Evolutionary conservation across 1,140 invertebrate species (phyloP).

Genomic region (Papilio xuthus): DNA sequence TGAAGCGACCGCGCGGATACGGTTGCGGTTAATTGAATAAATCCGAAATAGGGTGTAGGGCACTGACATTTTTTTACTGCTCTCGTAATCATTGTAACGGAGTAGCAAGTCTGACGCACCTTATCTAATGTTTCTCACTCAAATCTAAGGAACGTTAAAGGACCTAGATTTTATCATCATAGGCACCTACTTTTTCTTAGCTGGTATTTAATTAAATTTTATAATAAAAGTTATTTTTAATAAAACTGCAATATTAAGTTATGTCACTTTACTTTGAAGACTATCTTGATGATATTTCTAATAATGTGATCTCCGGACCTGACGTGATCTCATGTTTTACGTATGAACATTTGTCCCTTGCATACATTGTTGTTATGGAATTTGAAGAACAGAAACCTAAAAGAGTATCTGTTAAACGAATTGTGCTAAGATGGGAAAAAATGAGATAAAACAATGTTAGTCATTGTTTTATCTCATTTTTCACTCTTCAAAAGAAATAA

Average conservation of each 20-base stretch:
- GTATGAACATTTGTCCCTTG: neutral
- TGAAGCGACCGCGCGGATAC: conserved; percentile 55
- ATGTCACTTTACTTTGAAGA: neutral
- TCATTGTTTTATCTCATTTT: too few species aligned
- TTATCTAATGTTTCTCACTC: neutral
- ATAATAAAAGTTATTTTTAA: neutral
- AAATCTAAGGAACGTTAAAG: neutral
- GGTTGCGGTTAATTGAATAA: conserved; percentile 45
- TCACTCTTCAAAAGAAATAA: neutral
- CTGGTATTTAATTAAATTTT: neutral
- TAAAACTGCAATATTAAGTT: neutral
- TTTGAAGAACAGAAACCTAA: neutral
- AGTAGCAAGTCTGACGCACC: neutral
- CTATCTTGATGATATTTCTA: neutral
- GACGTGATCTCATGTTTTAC: neutral
- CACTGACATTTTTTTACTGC: conserved; percentile 32
- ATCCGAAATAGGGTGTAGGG: conserved; percentile 34
- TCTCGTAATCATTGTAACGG: conserved; percentile 16
- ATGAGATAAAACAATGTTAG: neutral
- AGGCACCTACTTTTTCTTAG: neutral
- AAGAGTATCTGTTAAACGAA: neutral
- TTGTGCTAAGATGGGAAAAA: neutral
- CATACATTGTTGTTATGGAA: neutral
- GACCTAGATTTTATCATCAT: neutral
- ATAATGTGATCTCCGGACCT: neutral